Evolutionary conservation across 35 echinoderm and acorn worm genomes (phyloP), one percentile per base, ranked within the genome.

Genomic region (Ophioderma brevispina): DNA sequence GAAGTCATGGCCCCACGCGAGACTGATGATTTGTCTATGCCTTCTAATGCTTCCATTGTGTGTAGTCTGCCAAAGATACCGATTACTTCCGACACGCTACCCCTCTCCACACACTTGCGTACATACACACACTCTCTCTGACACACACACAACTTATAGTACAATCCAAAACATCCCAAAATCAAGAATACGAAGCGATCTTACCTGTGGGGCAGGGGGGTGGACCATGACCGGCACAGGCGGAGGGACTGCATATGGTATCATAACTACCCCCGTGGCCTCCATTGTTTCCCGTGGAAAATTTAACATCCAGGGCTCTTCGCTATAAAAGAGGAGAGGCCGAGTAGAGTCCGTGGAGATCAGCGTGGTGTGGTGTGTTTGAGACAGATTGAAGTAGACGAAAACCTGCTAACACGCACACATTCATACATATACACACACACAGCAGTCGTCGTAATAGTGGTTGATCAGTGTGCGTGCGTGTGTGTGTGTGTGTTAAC

Each of bases 231-330:
- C 83, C 28, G 83, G 83, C 36, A 85, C 83, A 34, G 55, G 46
- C 36, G 52, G 83, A 4, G 83, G 83, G 83, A 52, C 52, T 33
- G 83, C 37, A 59, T 85, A 85, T 36, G 83, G 83, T 18, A 85
- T 85, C 83, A 85, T 85, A 3, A 85, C 83, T 23, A 85, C 83
- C 36, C 83, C 83, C 4, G 83, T 85, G 63, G 83, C 49, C 83
- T 85, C 83, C 83, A 85, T 85, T 14, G 83, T 52, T 36, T 64
- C 83, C 52, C 83, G 49, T 85, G 23, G 83, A 59, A 36, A 64
- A 63, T 85, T 85, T 70, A 70, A 70, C 59, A 70, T 70, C 59
- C 59, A 70, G 59, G 59, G 59, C 6, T 70, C 59, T 70, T 70
- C 59, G 23, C 59, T 25, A 25, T 70, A 25, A 52, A 52, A 52